Evolutionary conservation across 2,113 vertebrate species (phyloP), one percentile per base, ranked within the genome.

Genomic region (Chaenocephalus aceratus): DNA sequence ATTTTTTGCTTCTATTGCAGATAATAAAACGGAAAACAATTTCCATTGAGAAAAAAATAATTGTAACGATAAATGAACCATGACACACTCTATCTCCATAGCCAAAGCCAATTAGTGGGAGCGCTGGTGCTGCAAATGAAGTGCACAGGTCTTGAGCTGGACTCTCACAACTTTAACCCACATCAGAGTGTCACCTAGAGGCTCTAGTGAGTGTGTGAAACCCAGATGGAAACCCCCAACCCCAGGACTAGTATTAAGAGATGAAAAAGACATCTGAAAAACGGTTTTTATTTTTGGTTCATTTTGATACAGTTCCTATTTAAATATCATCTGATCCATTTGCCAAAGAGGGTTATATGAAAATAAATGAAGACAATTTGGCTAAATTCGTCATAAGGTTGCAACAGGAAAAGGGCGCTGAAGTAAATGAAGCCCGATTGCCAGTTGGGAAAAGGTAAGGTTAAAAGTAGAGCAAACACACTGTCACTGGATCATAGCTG

Each of bases 161-260:
- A 71, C 2, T 49, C 3, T 46, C 21, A 57, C 15, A 46, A 59
- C 63, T 36, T 45, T 72, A 36, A 49, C 5, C 69, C 21, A 23
- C 34, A 66, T 61, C 10, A 80, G 57, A 71, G 41, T 56, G 81
- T 71, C 82, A 78, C 60, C 82, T 84, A 79, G 10, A 57, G 88
- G 84, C 9, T 34, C 0, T 10, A 14, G 21, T 10, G 3, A 54
- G 67, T 51, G 60, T 59, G 5, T 53, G 14, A 34, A 58, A 41
- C 18, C 3, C 53, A 6, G 2, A 53, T 11, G n/a, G 26, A 67
- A 16, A 26, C 23, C 49, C 10, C 5, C 4, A 16, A 26, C n/a
- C 49, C 10, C 5, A 6, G 11, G 41, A 15, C 44, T 34, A 58
- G 1, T 9, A 48, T 36, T n/a, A 8, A 10, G 12, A 66, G 8